Base-by-base conservation (phyloP, 2,888 invertebrate genomes). In the Trichopria drosophilae region DNA sequence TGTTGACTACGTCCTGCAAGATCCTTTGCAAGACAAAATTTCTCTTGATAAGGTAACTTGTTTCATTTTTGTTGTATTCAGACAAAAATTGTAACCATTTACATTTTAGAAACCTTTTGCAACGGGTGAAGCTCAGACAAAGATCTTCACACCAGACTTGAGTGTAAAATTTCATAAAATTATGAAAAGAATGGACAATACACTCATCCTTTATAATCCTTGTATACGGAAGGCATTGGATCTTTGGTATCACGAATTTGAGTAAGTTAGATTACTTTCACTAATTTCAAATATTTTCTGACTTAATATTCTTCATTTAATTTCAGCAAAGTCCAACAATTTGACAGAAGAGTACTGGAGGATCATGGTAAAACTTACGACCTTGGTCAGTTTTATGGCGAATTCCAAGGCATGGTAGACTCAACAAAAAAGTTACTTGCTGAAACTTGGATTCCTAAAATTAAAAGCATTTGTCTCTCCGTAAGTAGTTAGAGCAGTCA, bases 1-100 rank as follows among this genome's bases (percentile, higher is more conserved):
- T 42, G 89, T 96, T 0, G 94, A 95, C 77, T 96, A 93, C 72
- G 92, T 93, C 0, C 78, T 96, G 4, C 86, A 87, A 65, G 90
- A 93, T 76, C 87, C 89, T 0, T 78, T 58, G 16, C 60, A 57
- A 16, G 46, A 52, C 7, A 45, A 53, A 1, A 15, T 48, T 6
- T 42, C 51, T 7, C 18, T 10, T 13, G 23, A 46, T 24, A 53
- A 58, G 28, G 3, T 43, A 59, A 56, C 62, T 63, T 41, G 39
- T 56, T 26, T 32, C 6, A 44, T 41, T 44, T 36, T 40, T 16
- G 6, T 22, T 31, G 9, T 15, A 15, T n/a, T 10, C 12, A 3
- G 15, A 32, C 18, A 15, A 16, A 16, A 29, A 23, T 24, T 22
- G 18, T 44, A 37, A 32, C 5, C 15, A 22, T 28, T 18, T 13